Base-by-base conservation (phyloP, 2,888 invertebrate genomes). In the Anthophora plumipes region DNA sequence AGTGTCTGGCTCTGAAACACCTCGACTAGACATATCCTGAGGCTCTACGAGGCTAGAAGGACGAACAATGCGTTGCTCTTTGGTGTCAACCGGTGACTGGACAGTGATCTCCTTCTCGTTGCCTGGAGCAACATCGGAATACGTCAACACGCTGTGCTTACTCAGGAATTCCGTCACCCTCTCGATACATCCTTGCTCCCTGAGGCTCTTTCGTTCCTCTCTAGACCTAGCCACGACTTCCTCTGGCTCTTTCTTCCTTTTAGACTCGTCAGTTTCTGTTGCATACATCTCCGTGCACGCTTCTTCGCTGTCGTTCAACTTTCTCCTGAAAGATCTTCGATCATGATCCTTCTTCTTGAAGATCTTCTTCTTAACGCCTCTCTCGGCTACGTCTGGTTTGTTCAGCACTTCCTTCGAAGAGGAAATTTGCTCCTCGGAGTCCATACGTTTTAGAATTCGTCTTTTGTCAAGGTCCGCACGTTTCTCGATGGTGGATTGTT, bases 141-240 rank as follows among this genome's bases (percentile, higher is more conserved):
- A 88, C 14, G 59, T 60, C 31, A 86, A 25, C 8, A 59, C 61
- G 31, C 88, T 78, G 77, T 89, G 90, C 64, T 84, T 90, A 25
- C 77, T 80, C 57, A 89, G 72, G 70, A 82, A 88, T 71, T 90
- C 90, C 25, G 80, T 90, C 41, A 88, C 86, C 37, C 88, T 87
- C 43, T 90, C 90, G 63, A 89, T 89, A 55, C 89, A 90, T 52
- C 88, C 87, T 7, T 90, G 88, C 95, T 96, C 85, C 37, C 74
- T 82, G 52, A 87, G 57, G n/a, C 79, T 80, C 63, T 86, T 91
- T 52, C 88, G 86, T 77, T 89, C 88, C 60, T 90, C 88, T 22
- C 77, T 81, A 41, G 81, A 81, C 43, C 83, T 84, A 20, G 69
- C 75, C 0, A 60, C 50, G 0, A 11, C 55, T 8, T 72, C 73